Percentiles rank a stretch among this genome's conserved stretches.
Evolutionary conservation across 2,888 invertebrate species (phyloP).

Genomic region (Hyalella azteca): DNA sequence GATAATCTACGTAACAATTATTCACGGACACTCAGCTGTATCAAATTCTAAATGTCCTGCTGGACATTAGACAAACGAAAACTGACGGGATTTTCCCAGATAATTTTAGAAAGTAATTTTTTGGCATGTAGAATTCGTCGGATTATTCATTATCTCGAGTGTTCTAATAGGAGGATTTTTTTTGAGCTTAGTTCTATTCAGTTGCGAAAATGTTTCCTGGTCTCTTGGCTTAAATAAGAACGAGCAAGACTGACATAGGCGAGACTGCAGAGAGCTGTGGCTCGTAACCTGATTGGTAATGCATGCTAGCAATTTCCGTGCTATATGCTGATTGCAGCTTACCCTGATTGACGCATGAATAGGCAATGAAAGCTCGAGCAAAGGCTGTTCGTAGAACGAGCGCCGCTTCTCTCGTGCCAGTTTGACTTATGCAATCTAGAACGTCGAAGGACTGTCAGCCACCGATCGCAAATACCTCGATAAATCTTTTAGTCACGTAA

Average conservation of each 20-base stretch:
- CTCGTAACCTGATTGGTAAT: conserved; percentile 33
- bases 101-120: too few relatives aligned
- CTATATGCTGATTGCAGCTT: conserved; percentile 37
- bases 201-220: conserved; percentile 15
- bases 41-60: neutral
- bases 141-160: neutral
- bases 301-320: conserved; percentile 27
- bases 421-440: neutral
- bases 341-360: conserved; percentile 37
- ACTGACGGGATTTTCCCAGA: too few relatives aligned
- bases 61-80: neutral
- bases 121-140: too few relatives aligned
- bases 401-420: conserved; percentile 1
- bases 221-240: neutral
- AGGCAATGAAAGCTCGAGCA: conserved; percentile 22
- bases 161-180: neutral
- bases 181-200: neutral
- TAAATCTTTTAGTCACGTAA: conserved; percentile 21
- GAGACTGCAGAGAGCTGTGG: conserved; percentile 5
- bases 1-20: neutral
- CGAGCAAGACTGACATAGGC: neutral
- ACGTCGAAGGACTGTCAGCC: neutral
- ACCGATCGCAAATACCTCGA: conserved; percentile 2
- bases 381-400: neutral
- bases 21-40: neutral